Conservation (phyloP, 53 echinoderm and acorn worm genomes). For the Luidia sarsii region DNA sequence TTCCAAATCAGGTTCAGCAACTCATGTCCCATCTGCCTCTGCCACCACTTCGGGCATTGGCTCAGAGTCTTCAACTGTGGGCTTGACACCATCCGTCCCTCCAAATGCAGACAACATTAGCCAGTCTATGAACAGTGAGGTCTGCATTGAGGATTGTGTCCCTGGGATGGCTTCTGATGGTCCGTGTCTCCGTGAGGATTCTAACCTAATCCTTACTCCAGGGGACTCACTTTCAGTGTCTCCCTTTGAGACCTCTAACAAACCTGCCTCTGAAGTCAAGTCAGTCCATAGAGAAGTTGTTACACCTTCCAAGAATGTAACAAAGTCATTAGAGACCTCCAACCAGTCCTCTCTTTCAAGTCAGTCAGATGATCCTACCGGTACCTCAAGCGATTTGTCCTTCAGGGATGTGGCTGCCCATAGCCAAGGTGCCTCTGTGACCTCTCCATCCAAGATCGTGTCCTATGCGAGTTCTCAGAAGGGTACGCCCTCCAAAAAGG, state of each 20-base stretch:
- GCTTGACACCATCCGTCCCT: neutral
- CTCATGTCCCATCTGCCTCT: neutral
- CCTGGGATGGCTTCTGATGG: neutral
- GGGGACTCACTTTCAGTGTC: neutral
- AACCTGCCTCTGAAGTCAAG: no score
- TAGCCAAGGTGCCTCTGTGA: neutral
- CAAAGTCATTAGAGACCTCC: no score
- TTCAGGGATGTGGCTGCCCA: no score
- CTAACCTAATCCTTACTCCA: neutral
- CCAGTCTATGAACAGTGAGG: neutral
- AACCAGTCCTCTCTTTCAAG: no score
- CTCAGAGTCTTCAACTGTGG: conserved; percentile 36
- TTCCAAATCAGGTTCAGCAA: neutral
- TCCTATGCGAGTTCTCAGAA: conserved; percentile 1
- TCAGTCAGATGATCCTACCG: neutral
- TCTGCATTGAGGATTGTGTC: neutral
- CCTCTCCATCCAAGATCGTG: neutral
- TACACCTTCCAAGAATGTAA: no score
- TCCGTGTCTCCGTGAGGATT: no score
- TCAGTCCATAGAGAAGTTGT: no score
- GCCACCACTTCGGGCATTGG: conserved; percentile 31
- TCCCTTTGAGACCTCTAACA: neutral
- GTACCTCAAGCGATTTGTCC: neutral
- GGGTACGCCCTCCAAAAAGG: conserved; percentile 7
- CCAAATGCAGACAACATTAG: neutral